Percentiles rank a stretch among this genome's conserved stretches.
Conservation (phyloP, 2,797 vertebrate species). For the Sternotherus odoratus region DNA sequence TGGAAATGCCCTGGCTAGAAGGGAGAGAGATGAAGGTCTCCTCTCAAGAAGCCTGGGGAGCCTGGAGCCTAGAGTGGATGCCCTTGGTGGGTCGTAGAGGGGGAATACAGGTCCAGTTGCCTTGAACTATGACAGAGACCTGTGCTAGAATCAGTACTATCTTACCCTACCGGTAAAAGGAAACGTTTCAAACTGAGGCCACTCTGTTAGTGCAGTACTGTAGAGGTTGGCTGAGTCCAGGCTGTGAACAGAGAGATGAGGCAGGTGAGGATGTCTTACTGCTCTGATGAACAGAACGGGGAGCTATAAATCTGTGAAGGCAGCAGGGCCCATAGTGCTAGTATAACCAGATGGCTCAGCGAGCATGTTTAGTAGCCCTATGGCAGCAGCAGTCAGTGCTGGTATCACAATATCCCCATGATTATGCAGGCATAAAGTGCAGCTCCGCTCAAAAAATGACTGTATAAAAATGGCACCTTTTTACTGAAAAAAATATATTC, state of each 20-base stretch:
- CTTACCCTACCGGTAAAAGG: background rate
- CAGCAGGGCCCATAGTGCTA: rapidly evolving
- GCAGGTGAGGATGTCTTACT: background rate
- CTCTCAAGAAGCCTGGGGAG: too few relatives aligned
- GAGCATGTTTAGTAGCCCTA: rapidly evolving
- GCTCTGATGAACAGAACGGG: background rate
- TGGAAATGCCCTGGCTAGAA: too few relatives aligned
- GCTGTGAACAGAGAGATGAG: background rate
- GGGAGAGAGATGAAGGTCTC: too few relatives aligned
- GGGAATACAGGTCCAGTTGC: too few relatives aligned
- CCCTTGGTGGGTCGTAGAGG: too few relatives aligned
- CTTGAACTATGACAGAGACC: background rate
- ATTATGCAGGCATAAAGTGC: too few relatives aligned
- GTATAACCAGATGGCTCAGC: background rate
- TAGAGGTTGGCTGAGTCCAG: background rate
- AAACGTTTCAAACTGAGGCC: too few relatives aligned
- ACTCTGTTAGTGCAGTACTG: background rate
- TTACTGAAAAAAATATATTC: too few relatives aligned
- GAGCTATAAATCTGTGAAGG: rapidly evolving
- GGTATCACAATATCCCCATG: rapidly evolving
- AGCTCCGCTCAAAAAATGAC: too few relatives aligned
- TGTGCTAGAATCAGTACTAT: background rate
- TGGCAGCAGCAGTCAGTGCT: background rate
- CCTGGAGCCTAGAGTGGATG: too few relatives aligned
- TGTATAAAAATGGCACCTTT: too few relatives aligned